These are phyloP conservation scores for Ormyrus rosae DNA, from an alignment of 2,888 invertebrate species.

Conservation along the genomic window DNA sequence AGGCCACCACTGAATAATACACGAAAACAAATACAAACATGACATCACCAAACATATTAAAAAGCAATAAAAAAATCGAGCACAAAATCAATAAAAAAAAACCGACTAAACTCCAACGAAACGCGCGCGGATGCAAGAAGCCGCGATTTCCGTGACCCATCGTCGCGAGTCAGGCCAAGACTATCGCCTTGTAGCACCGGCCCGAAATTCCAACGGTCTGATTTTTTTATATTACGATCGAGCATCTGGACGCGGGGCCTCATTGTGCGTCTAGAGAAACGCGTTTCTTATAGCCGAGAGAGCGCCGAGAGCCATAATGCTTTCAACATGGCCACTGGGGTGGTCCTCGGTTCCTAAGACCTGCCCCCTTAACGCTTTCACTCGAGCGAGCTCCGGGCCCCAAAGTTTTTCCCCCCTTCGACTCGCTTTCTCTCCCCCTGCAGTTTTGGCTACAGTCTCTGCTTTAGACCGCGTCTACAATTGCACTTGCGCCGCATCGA, in stretches of 20 bases:
- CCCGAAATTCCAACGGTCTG: conserved; percentile 64
- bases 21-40: not conserved
- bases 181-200: conserved; percentile 63
- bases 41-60: not conserved
- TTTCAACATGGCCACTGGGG: conserved; percentile 73
- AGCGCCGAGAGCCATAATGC: conserved; percentile 68
- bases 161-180: conserved; percentile 66
- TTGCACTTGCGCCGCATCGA: not conserved
- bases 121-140: conserved; percentile 57
- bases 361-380: conserved; percentile 67
- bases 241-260: conserved; percentile 57
- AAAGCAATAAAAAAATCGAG: not conserved
- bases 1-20: not conserved
- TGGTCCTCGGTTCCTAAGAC: conserved; percentile 70
- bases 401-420: conserved; percentile 54
- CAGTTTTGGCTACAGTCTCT: conserved; percentile 36
- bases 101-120: not conserved
- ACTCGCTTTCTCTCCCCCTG: not conserved
- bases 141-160: conserved; percentile 64
- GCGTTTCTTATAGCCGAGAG: conserved; percentile 54
- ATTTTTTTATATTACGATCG: conserved; percentile 63
- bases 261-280: conserved; percentile 54
- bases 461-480: conserved; percentile 47
- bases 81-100: not conserved
- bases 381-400: conserved; percentile 58